phyloP scores from a whole-genome alignment of 2,888 invertebrate species.

The Andrena marginata region DNA sequence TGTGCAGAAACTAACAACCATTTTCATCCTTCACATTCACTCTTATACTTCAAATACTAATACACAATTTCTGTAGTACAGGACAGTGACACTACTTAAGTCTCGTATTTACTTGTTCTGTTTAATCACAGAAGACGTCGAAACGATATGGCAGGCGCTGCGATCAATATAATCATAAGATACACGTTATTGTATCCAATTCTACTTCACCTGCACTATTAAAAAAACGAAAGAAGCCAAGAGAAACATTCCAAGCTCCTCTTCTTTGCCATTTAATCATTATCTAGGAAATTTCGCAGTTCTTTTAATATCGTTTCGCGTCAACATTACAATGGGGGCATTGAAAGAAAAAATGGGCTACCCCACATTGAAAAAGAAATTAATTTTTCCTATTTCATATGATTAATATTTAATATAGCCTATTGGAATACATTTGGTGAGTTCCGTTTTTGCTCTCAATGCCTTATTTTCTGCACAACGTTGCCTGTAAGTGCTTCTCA shows the following conservation, averaged over 20 bases:
- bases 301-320: background rate
- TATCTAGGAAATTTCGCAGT: background rate
- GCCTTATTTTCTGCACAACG: background rate
- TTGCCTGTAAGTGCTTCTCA: background rate
- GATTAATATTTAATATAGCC: too few relatives aligned
- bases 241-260: too few relatives aligned
- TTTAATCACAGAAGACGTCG: constrained; percentile 22
- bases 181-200: background rate
- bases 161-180: background rate
- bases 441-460: background rate
- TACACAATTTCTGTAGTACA: constrained; percentile 1
- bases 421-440: too few relatives aligned
- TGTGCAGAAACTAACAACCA: background rate
- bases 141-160: constrained; percentile 3
- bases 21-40: background rate
- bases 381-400: too few relatives aligned
- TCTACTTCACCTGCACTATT: background rate
- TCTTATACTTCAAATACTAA: background rate
- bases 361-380: too few relatives aligned
- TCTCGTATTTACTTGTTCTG: constrained; percentile 13
- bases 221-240: too few relatives aligned
- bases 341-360: too few relatives aligned
- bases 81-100: constrained; percentile 21
- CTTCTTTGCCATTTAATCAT: too few relatives aligned
- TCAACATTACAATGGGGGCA: too few relatives aligned